Percentiles rank a stretch among this genome's conserved stretches.
Conservation (phyloP, 2,888 invertebrate genomes). For the Chaetogeoica ovagalla region DNA sequence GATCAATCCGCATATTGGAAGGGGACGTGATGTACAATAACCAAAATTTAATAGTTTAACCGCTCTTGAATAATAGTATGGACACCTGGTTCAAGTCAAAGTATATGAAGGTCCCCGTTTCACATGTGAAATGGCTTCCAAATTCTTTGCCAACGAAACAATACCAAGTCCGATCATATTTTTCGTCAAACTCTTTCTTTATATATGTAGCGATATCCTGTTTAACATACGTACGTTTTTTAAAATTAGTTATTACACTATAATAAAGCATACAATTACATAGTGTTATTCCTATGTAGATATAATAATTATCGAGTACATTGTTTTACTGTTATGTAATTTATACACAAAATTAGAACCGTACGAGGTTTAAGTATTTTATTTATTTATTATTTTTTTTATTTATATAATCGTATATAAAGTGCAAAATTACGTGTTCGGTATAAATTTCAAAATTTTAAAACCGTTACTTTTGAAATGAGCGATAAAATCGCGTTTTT, state of each 20-base stretch:
- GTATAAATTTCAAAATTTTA: too few relatives aligned
- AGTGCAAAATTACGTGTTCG: too few relatives aligned
- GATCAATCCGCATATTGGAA: slow-evolving; percentile 41
- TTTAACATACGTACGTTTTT: slow-evolving; percentile 22
- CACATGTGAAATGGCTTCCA: slow-evolving; percentile 97
- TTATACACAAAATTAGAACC: too few relatives aligned
- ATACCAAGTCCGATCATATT: slow-evolving; percentile 99
- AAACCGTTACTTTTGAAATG: too few relatives aligned
- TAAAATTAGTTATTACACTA: not conserved
- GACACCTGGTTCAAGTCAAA: slow-evolving; percentile 99
- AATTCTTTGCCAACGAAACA: slow-evolving; percentile 99
- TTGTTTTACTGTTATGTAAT: not conserved
- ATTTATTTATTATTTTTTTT: too few relatives aligned
- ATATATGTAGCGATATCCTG: slow-evolving; percentile 98
- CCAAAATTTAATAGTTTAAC: slow-evolving; percentile 67
- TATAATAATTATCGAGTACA: not conserved
- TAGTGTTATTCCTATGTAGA: not conserved
- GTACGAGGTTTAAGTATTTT: too few relatives aligned
- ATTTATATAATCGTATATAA: too few relatives aligned
- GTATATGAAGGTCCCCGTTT: slow-evolving; percentile 99
- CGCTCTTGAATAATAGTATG: slow-evolving; percentile 97
- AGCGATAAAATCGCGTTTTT: too few relatives aligned
- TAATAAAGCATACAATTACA: too few relatives aligned
- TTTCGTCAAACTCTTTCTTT: slow-evolving; percentile 99
- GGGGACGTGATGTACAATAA: slow-evolving; percentile 50